These are phyloP conservation scores for Pseudorectes ferrugineus DNA, from an alignment of 2,113 vertebrate species.

Conservation along the genomic window DNA sequence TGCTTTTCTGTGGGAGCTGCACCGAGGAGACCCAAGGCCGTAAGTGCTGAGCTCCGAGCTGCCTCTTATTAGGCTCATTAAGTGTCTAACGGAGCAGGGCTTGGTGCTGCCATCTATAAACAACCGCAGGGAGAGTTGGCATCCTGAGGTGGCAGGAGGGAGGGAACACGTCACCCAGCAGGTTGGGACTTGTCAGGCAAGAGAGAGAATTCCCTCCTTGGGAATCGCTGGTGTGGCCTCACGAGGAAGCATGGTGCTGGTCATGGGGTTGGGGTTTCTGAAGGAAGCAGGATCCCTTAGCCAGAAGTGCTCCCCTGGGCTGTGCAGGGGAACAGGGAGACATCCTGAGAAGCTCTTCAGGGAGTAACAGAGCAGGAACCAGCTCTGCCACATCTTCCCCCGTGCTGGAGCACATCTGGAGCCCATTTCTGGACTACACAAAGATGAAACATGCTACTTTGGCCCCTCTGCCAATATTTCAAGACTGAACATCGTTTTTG, in stretches of 20 bases:
- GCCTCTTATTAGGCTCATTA: not conserved
- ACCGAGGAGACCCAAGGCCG: fast-evolving
- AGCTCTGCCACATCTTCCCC: not conserved
- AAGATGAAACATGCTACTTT: not conserved
- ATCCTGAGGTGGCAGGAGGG: not conserved
- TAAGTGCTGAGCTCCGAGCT: not conserved
- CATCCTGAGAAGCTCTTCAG: not conserved
- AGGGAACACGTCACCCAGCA: not conserved
- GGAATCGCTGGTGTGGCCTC: not conserved
- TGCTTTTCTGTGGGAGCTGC: not conserved
- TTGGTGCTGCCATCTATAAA: not conserved
- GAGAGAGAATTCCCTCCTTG: not conserved
- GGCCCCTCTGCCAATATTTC: not conserved
- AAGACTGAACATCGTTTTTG: not conserved
- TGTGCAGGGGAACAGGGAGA: not conserved
- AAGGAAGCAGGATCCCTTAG: not conserved
- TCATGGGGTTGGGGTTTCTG: not conserved
- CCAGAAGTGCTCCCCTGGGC: not conserved
- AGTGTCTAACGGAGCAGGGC: not conserved
- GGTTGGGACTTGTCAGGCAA: not conserved
- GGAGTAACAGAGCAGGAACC: not conserved
- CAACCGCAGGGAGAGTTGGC: not conserved
- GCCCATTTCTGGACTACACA: not conserved
- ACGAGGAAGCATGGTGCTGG: not conserved
- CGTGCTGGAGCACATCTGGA: fast-evolving